Conservation (phyloP, 2,888 invertebrate genomes). For the Imbricaverruca yamaguchii region DNA sequence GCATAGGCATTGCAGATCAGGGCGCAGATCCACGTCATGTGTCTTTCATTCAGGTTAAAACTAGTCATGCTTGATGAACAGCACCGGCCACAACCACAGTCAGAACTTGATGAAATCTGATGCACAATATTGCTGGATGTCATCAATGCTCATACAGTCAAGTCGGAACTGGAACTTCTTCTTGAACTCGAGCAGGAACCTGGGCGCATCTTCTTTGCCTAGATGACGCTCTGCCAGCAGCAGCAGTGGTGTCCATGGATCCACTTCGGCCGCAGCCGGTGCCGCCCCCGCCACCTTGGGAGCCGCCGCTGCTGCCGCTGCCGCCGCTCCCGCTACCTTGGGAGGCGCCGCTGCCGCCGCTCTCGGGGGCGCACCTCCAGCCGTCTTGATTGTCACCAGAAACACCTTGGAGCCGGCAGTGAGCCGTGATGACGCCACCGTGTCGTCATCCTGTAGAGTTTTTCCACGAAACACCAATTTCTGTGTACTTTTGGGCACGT, state of each 20-base stretch:
- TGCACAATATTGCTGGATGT: background rate
- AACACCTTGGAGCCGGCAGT: background rate
- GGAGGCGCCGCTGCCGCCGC: background rate
- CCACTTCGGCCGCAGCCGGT: background rate
- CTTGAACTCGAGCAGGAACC: background rate
- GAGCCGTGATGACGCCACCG: background rate
- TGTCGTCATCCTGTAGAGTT: constrained; percentile 5
- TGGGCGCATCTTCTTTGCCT: background rate
- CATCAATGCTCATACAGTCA: background rate
- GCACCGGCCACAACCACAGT: background rate
- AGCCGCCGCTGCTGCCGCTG: background rate
- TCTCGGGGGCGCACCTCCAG: background rate
- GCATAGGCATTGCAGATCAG: no score
- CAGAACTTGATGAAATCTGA: background rate
- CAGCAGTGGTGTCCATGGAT: background rate
- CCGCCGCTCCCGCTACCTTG: background rate
- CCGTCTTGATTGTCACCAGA: background rate
- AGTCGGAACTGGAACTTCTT: background rate
- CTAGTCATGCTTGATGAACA: no score
- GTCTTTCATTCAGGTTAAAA: no score
- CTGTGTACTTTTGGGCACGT: background rate
- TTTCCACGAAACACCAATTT: background rate
- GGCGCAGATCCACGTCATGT: no score
- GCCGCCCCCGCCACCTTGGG: background rate
- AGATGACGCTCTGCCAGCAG: background rate